phyloP scores from a whole-genome alignment of 1,140 invertebrate species.

The Drosophila virilis region DNA sequence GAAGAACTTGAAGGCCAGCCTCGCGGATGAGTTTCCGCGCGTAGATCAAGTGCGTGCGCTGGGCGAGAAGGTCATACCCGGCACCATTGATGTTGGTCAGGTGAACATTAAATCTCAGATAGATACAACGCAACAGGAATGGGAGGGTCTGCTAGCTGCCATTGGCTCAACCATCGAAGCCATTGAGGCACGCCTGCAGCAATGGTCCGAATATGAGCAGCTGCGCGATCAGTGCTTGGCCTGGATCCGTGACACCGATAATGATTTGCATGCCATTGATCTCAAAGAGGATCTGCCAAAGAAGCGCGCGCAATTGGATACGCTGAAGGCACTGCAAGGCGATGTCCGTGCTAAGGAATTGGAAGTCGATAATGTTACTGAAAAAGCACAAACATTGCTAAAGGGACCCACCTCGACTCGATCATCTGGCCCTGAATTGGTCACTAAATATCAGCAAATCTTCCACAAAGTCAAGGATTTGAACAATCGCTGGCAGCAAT shows the following conservation, averaged over 20 bases:
- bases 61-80: constrained; percentile 95
- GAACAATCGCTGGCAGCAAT: constrained; percentile 95
- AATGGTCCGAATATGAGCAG: constrained; percentile 96
- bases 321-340: constrained; percentile 92
- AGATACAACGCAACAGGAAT: constrained; percentile 94
- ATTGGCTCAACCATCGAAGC: constrained; percentile 91
- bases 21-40: constrained; percentile 94
- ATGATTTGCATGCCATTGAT: constrained; percentile 94
- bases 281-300: constrained; percentile 92
- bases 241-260: constrained; percentile 96
- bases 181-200: constrained; percentile 92
- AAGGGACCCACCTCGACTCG: constrained; percentile 87
- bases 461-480: constrained; percentile 96
- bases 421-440: constrained; percentile 92
- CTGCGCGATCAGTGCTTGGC: constrained; percentile 92
- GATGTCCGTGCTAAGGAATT: constrained; percentile 95
- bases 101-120: constrained; percentile 93
- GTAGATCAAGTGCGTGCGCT: constrained; percentile 91
- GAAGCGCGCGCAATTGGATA: constrained; percentile 93
- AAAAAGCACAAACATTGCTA: constrained; percentile 93
- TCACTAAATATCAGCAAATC: constrained; percentile 95
- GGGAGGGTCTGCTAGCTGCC: constrained; percentile 92
- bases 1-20: constrained; percentile 91
- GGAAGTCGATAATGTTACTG: constrained; percentile 96
- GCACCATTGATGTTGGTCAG: constrained; percentile 94